Conservation (phyloP, 2,888 invertebrate genomes). For the Rhodophaea formosa region DNA sequence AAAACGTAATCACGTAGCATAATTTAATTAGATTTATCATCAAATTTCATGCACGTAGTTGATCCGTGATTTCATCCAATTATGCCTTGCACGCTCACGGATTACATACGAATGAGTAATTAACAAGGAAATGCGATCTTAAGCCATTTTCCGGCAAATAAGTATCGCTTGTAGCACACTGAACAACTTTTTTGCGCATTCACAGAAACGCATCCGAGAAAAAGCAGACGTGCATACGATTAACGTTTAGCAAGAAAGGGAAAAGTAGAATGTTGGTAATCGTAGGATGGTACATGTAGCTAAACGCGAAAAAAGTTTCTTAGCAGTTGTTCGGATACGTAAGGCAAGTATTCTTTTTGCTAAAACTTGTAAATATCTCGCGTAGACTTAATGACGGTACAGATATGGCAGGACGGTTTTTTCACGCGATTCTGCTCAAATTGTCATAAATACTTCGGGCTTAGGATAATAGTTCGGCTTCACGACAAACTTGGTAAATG, state of each 20-base stretch:
- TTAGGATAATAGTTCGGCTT: slow-evolving; percentile 13
- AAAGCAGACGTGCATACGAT: slow-evolving; percentile 18
- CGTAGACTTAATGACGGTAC: slow-evolving; percentile 1
- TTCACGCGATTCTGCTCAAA: slow-evolving; percentile 7
- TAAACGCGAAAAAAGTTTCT: slow-evolving; percentile 11
- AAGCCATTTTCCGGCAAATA: slow-evolving; percentile 60
- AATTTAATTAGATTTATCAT: slow-evolving; percentile 11
- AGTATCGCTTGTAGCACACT: slow-evolving; percentile 29
- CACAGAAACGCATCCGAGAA: slow-evolving; percentile 11
- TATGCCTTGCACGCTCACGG: slow-evolving; percentile 21
- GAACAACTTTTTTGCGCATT: slow-evolving; percentile 9
- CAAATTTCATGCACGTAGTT: slow-evolving; percentile 9
- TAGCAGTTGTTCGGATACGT: slow-evolving; percentile 4
- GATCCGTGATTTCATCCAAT: slow-evolving; percentile 28
- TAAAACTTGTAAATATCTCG: slow-evolving; percentile 18
- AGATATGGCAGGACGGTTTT: slow-evolving; percentile 13
- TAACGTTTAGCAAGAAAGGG: slow-evolving; percentile 17
- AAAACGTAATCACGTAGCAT: slow-evolving; percentile 3
- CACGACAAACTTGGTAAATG: slow-evolving; percentile 10
- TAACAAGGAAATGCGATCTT: slow-evolving; percentile 52
- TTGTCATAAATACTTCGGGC: slow-evolving; percentile 11
- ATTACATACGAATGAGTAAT: slow-evolving; percentile 45
- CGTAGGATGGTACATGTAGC: slow-evolving; percentile 2
- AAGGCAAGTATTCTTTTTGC: slow-evolving; percentile 10
- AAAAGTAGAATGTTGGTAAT: slow-evolving; percentile 11